A percentile compares a stretch with the other conserved stretches of the same genome.
These are phyloP conservation scores for Drosophila kurseongensis DNA, from an alignment of 1,140 invertebrate species.

Conservation along the genomic window DNA sequence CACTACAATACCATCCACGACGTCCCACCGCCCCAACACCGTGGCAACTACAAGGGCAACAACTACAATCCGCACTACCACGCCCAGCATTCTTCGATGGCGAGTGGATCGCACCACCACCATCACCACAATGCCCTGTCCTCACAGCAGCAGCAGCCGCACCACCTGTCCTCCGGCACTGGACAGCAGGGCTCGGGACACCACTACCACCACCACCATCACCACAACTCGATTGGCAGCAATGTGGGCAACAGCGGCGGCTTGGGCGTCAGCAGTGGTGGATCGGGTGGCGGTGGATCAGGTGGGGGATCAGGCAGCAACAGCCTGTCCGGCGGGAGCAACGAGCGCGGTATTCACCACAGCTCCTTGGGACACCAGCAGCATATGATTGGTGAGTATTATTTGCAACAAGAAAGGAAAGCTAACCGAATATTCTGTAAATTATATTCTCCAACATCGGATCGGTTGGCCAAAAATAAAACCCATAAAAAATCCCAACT, in stretches of 20 bases:
- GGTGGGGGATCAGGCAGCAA: constrained; percentile 44
- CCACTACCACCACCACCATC: constrained; percentile 61
- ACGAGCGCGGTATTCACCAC: constrained; percentile 58
- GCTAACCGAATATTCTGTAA: no score
- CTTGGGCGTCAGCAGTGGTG: constrained; percentile 44
- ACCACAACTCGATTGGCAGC: constrained; percentile 73
- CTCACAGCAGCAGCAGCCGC: constrained; percentile 60
- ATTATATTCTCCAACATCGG: no score
- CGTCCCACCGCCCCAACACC: constrained; percentile 66
- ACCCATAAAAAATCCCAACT: no score
- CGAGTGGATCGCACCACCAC: constrained; percentile 61
- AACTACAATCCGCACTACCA: constrained; percentile 83
- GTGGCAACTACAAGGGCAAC: constrained; percentile 81
- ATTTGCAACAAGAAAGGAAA: no score
- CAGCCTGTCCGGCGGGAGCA: constrained; percentile 40
- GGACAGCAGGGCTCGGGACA: constrained; percentile 61
- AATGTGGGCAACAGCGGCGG: constrained; percentile 72
- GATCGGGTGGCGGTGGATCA: constrained; percentile 22
- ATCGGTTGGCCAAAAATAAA: no score
- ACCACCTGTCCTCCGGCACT: constrained; percentile 48
- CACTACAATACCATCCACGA: constrained; percentile 59
- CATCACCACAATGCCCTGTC: constrained; percentile 60
- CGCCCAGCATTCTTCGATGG: constrained; percentile 64
- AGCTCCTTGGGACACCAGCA: constrained; percentile 53
- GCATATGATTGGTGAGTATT: constrained; percentile 1